phyloP scores from a whole-genome alignment of 2,113 vertebrate genomes.

The Ahaetulla prasina region DNA sequence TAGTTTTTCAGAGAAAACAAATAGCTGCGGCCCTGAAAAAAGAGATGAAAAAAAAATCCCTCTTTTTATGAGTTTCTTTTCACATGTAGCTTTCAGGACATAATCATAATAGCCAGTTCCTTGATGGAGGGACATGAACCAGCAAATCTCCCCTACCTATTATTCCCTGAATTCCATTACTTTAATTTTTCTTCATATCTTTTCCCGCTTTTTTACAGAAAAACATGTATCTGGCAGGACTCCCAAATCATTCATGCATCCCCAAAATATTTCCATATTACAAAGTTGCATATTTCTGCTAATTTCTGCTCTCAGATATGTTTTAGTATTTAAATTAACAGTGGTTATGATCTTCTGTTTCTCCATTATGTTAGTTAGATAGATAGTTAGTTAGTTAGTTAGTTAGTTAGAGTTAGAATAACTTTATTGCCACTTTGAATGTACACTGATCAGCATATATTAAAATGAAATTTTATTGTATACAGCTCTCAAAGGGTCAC shows the following conservation, averaged over 20 bases:
- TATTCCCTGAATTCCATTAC: neutral
- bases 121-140: neutral
- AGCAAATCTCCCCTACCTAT: neutral
- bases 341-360: neutral
- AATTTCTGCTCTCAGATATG: neutral
- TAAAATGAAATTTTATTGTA: too few relatives aligned
- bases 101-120: neutral
- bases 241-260: neutral
- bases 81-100: neutral
- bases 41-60: neutral
- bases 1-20: neutral
- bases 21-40: neutral
- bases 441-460: too few relatives aligned
- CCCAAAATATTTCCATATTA: neutral
- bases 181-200: neutral
- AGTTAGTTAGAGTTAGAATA: too few relatives aligned
- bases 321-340: neutral
- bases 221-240: neutral
- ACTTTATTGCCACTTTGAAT: too few relatives aligned
- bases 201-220: neutral
- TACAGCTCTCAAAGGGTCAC: too few relatives aligned
- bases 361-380: too few relatives aligned
- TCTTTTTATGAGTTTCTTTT: neutral
- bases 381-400: too few relatives aligned
- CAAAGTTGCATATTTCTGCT: neutral